phyloP scores from a whole-genome alignment of 1,140 invertebrate species.

The Aphis gossypii region DNA sequence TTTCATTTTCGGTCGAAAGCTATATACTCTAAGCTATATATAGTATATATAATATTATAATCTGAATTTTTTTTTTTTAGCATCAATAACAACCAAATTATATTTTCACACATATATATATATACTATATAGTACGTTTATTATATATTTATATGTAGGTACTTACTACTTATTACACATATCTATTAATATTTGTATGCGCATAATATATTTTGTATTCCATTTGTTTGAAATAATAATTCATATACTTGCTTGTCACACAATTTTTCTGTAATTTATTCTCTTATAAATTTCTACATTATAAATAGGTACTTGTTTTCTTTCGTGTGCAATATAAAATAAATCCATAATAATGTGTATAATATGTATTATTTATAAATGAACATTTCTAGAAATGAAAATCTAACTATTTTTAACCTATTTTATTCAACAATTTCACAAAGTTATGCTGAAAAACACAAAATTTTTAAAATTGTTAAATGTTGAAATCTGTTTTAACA shows the following conservation, averaged over 20 bases:
- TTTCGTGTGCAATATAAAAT: not conserved
- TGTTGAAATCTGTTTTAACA: no score
- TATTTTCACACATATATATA: not conserved
- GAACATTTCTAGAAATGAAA: not conserved
- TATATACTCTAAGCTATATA: not conserved
- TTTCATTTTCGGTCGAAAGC: not conserved
- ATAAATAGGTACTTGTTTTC: not conserved
- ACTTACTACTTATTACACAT: no score
- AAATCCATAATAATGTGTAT: no score
- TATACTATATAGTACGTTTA: not conserved
- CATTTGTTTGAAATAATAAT: not conserved
- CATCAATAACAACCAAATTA: not conserved
- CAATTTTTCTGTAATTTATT: not conserved
- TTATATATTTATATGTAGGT: not conserved
- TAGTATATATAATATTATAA: not conserved
- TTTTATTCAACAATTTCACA: not conserved
- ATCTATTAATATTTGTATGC: not conserved
- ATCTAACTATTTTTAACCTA: no score
- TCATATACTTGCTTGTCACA: not conserved
- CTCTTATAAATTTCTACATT: not conserved
- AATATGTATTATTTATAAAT: not conserved
- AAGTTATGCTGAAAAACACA: not conserved
- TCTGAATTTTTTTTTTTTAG: not conserved
- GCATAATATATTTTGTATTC: not conserved
- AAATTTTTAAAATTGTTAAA: not conserved